Base-by-base conservation (phyloP, 2,888 invertebrate genomes). In the Oligia fasciuncula region DNA sequence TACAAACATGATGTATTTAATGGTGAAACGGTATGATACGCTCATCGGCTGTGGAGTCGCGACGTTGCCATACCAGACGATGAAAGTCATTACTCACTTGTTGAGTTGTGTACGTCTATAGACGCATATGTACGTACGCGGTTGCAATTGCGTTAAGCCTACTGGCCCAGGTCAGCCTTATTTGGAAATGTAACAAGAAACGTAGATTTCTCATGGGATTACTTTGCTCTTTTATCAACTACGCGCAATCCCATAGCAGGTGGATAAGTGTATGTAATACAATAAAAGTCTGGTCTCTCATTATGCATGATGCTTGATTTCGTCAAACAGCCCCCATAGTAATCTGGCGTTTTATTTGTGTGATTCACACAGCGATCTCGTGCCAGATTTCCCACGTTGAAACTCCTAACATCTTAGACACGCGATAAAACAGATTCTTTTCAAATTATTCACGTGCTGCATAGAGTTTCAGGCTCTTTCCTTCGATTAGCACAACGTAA, bases 41-140 rank as follows among this genome's bases (percentile, higher is more conserved):
- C 92, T 91, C 92, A 88, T 91, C 90, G 90, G 87, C 86, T 90
- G 91, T 89, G 88, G 85, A 89, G 91, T 87, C 88, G 93, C 94
- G 92, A 93, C 93, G 94, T 94, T 95, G 94, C 95, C 95, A 95
- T 96, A 94, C 95, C 93, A 93, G 92, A 93, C 95, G 94, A 96
- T 95, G 95, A 96, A 96, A 96, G 95, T 95, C 93, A 94, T 94
- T 91, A 93, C 93, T 93, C 92, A 93, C 91, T 88, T 88, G 89
- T 88, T 83, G 87, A 90, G 88, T 90, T 85, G 88, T 90, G 82
- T 87, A 90, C 71, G 68, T 81, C 80, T 85, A 75, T 85, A 73
- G 77, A 77, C 80, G 78, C 81, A 88, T 88, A 87, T 83, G 89
- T 90, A 87, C 86, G 83, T 90, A 90, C 89, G 85, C 89, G 88